Base-by-base conservation (phyloP, 2,113 vertebrate species). In the Willisornis vidua region DNA sequence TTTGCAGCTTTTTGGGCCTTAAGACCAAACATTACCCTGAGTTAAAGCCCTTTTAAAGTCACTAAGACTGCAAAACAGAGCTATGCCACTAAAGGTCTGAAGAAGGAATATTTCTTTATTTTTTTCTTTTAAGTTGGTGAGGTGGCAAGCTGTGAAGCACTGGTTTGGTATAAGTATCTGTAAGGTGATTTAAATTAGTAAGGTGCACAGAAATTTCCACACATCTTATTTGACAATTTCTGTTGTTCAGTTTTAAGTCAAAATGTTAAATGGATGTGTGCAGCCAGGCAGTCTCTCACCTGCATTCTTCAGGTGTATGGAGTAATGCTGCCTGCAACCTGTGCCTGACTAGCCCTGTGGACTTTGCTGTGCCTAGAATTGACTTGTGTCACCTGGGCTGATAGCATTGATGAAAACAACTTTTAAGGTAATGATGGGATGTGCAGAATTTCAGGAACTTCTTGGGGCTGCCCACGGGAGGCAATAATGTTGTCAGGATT, bases 281-380 rank as follows among this genome's bases (percentile, higher is more conserved):
- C 12, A 78, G 54, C 26, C 62, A 66, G 26, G 15, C 7, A 17
- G 15, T 55, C 20, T 67, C 9, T 33, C 13, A 31, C 39, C 29
- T 3, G 1, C 33, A 20, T 46, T 83, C 3, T 4, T 4, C 18
- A 4, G 48, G 14, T 26, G 3, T 35, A 20, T 57, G 48, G 39
- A 39, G 43, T 24, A 45, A 23, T 11, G 25, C 35, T 57, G 14
- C 14, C 67, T 63, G 71, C 25, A 51, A 2, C 15, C 19, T 1
- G 1, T 62, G 54, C 8, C 58, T 2, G 0, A 7, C 16, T 33
- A 52, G 65, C 29, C 45, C 33, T 0, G 0, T 0, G 5, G 37
- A n/a, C 37, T 46, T 67, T 67, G 28, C 43, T 63, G 37, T 17
- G 31, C 2, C 55, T 75, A 39, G 61, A n/a, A 23, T 14, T 55